Evolutionary conservation across 2,888 invertebrate genomes (phyloP).

Genomic region (Patella pellucida): DNA sequence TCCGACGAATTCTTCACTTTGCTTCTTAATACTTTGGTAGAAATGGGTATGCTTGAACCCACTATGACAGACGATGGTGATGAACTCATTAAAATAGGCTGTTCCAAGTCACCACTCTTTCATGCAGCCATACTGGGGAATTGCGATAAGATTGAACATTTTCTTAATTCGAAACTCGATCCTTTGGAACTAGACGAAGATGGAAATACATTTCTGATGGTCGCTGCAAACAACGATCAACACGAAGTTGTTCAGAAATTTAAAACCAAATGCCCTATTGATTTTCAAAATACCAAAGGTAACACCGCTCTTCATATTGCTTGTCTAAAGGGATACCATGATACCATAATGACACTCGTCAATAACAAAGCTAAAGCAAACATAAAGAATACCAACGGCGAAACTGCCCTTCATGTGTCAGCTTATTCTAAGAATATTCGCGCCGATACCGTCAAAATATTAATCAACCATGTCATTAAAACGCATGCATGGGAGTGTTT

Average conservation of each 20-base stretch:
- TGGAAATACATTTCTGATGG: slow-evolving; percentile 64
- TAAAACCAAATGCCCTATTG: slow-evolving; percentile 42
- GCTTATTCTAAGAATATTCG: slow-evolving; percentile 45
- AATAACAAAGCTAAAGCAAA: slow-evolving; percentile 59
- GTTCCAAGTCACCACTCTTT: slow-evolving; percentile 49
- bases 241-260: slow-evolving; percentile 51
- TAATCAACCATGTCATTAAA: slow-evolving; percentile 66
- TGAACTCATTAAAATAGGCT: slow-evolving; percentile 17
- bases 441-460: slow-evolving; percentile 45
- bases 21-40: slow-evolving; percentile 34
- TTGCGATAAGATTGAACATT: slow-evolving; percentile 53
- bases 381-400: slow-evolving; percentile 55
- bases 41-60: slow-evolving; percentile 8
- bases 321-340: slow-evolving; percentile 55
- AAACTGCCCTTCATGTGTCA: slow-evolving; percentile 64
- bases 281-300: slow-evolving; percentile 56
- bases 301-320: slow-evolving; percentile 68
- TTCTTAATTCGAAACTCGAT: slow-evolving; percentile 55
- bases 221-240: slow-evolving; percentile 61
- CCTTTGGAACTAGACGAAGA: slow-evolving; percentile 49
- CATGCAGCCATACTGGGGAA: slow-evolving; percentile 51
- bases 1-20: slow-evolving; percentile 50
- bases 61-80: slow-evolving; percentile 7
- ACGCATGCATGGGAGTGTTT: slow-evolving; percentile 66
- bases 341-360: slow-evolving; percentile 50